Evolutionary conservation across 1,140 invertebrate genomes (phyloP).

Genomic region (Ridgeia piscesae): DNA sequence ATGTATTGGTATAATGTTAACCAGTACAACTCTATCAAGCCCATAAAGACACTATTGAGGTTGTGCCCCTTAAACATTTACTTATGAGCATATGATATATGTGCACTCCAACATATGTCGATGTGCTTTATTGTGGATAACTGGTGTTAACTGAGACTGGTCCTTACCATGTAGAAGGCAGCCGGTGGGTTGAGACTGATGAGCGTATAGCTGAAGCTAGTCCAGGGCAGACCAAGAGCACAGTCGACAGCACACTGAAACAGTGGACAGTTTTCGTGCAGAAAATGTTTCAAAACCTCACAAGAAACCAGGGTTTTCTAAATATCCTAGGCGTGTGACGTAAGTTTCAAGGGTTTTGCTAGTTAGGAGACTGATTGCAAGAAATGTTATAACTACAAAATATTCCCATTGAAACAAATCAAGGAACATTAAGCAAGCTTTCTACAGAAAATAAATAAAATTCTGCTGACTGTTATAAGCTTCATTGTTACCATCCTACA

Average conservation of each 20-base stretch:
- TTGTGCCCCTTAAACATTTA: too few species aligned
- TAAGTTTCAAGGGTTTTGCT: too few species aligned
- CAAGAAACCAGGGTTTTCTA: not conserved
- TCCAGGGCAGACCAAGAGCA: conserved; percentile 17
- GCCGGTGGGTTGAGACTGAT: conserved; percentile 17
- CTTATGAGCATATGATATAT: not conserved
- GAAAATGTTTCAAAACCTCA: not conserved
- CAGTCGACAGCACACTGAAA: conserved; percentile 16
- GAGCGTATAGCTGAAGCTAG: conserved; percentile 16
- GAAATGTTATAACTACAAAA: too few species aligned
- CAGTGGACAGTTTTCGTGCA: not conserved
- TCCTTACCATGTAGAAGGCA: conserved; percentile 20
- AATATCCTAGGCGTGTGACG: not conserved
- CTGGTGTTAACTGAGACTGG: not conserved
- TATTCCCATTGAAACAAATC: too few species aligned
- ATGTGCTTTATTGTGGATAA: not conserved
- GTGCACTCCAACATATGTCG: not conserved
- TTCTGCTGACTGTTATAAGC: not conserved
- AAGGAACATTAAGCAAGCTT: not conserved
- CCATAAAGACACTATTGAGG: too few species aligned
- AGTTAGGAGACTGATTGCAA: too few species aligned
- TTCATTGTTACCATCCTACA: not conserved
- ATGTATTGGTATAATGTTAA: too few species aligned
- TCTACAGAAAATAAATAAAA: not conserved
- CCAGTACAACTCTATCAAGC: too few species aligned